phyloP scores from a whole-genome alignment of 1,140 invertebrate species.

The Aphelinus atriplicis region DNA sequence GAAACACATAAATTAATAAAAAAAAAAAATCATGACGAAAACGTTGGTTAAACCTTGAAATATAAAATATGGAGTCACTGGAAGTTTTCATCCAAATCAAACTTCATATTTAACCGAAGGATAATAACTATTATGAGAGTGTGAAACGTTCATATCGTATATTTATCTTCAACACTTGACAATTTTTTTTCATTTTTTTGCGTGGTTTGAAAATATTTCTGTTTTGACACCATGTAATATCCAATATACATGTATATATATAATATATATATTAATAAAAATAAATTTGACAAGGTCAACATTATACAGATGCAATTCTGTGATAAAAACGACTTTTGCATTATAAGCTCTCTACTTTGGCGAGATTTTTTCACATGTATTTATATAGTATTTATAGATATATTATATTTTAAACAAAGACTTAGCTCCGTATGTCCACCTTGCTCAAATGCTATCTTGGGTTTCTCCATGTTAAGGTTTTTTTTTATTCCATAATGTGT shows the following conservation, averaged over 20 bases:
- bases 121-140: too few relatives aligned
- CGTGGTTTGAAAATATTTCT: conserved; percentile 37
- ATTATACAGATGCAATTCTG: conserved; percentile 30
- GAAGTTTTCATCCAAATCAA: too few relatives aligned
- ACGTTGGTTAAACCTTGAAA: too few relatives aligned
- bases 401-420: conserved; percentile 37
- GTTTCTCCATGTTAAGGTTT: not conserved
- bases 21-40: too few relatives aligned
- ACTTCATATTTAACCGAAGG: too few relatives aligned
- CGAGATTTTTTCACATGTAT: conserved; percentile 19
- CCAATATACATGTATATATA: conserved; percentile 25
- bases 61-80: too few relatives aligned
- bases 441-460: conserved; percentile 3
- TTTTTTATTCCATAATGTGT: not conserved
- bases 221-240: conserved; percentile 23
- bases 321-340: conserved; percentile 29
- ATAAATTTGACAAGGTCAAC: conserved; percentile 33
- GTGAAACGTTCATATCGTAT: too few relatives aligned
- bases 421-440: conserved; percentile 33
- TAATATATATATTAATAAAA: conserved; percentile 26
- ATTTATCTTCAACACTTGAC: not conserved
- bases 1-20: too few relatives aligned
- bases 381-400: conserved; percentile 16
- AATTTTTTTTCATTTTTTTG: not conserved
- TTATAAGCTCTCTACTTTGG: conserved; percentile 33